Conservation (phyloP, 53 echinoderm and acorn worm species). For the Luidia sarsii region DNA sequence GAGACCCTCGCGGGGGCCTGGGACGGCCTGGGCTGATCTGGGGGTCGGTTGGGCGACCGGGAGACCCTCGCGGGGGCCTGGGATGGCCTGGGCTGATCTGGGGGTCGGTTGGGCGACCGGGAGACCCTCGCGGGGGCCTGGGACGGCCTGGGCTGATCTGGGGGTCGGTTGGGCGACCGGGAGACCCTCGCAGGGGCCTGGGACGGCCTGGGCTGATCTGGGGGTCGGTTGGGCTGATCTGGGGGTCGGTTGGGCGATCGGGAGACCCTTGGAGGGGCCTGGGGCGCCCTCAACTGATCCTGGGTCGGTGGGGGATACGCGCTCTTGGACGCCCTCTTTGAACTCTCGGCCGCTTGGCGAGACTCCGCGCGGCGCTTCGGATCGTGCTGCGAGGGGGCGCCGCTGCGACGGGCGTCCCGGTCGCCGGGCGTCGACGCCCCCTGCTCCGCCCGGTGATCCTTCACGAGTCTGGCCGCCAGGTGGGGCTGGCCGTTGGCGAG, state of each 20-base stretch:
- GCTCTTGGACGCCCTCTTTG: not conserved
- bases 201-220: not conserved
- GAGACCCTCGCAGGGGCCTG: slow-evolving; percentile 3
- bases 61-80: not conserved
- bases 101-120: not conserved
- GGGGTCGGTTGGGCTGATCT: not conserved
- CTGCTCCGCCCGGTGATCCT: not conserved
- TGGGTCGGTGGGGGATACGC: not conserved
- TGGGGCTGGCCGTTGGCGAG: not conserved
- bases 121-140: too few species aligned
- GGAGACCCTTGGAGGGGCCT: not conserved
- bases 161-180: too few species aligned
- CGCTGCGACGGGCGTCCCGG: not conserved
- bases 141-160: too few species aligned
- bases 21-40: not conserved
- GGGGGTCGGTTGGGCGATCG: slow-evolving; percentile 8
- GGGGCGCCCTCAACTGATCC: not conserved
- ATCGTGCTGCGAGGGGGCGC: too few species aligned
- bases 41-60: not conserved
- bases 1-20: not conserved
- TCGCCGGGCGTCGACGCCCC: not conserved
- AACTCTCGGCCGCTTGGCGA: not conserved
- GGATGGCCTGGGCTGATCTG: not conserved
- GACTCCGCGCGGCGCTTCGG: too few species aligned
- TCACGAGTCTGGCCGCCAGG: not conserved